Conservation (phyloP, 1,140 invertebrate species). For the Diorhabda carinulata region DNA sequence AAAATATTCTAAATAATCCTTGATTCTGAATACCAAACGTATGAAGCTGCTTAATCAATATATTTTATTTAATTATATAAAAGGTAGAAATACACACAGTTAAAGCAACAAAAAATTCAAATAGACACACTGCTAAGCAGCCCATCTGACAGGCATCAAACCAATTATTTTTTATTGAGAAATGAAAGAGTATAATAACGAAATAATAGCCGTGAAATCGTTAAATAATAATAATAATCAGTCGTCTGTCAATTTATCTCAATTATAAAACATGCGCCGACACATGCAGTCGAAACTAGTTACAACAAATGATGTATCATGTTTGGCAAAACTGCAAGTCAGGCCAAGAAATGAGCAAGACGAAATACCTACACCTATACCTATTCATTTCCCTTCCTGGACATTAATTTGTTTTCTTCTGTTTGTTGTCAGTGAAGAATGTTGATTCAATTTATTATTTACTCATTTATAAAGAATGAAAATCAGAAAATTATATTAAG, state of each 20-base stretch:
- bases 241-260: constrained; percentile 28
- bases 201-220: constrained; percentile 24
- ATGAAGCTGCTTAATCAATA: too few relatives aligned
- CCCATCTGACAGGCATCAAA: neutral
- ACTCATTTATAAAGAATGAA: too few relatives aligned
- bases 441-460: too few relatives aligned
- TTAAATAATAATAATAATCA: constrained; percentile 23
- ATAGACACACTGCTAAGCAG: neutral
- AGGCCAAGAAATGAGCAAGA: constrained; percentile 25
- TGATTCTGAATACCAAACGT: too few relatives aligned
- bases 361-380: neutral
- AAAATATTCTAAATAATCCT: too few relatives aligned
- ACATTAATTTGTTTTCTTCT: too few relatives aligned
- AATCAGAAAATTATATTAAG: too few relatives aligned
- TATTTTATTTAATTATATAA: too few relatives aligned
- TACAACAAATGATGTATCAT: constrained; percentile 31
- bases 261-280: constrained; percentile 31
- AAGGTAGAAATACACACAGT: too few relatives aligned
- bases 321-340: constrained; percentile 30
- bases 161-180: constrained; percentile 2
- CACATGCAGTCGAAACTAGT: constrained; percentile 23
- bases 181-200: constrained; percentile 7
- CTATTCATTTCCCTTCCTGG: too few relatives aligned
- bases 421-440: too few relatives aligned
- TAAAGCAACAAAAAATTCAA: neutral